Conservation (phyloP, 2,113 vertebrate genomes). For the Phyllostomus discolor region DNA sequence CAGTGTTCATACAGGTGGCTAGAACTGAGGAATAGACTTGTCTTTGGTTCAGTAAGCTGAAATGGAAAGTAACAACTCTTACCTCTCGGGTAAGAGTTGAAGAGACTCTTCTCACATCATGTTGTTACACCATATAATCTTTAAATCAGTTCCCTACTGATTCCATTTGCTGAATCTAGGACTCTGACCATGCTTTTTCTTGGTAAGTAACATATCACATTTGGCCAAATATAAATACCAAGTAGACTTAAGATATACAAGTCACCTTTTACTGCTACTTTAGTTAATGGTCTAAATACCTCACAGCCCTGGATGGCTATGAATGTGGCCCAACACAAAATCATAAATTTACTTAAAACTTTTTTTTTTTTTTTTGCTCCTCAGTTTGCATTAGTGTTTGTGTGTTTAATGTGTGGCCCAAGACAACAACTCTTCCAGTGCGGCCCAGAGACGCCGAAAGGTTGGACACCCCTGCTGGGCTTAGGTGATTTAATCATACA, state of each 20-base stretch:
- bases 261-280: neutral
- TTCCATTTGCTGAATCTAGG: neutral
- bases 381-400: too few relatives aligned
- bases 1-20: neutral
- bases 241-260: too few relatives aligned
- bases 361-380: too few relatives aligned
- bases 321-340: too few relatives aligned
- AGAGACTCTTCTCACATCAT: neutral
- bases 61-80: neutral
- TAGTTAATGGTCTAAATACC: neutral
- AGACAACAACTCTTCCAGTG: too few relatives aligned
- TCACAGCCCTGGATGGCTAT: too few relatives aligned
- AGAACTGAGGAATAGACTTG: neutral
- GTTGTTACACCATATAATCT: neutral
- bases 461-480: too few relatives aligned
- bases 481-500: neutral
- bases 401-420: too few relatives aligned
- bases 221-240: neutral
- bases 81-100: neutral
- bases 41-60: neutral
- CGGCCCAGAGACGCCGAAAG: too few relatives aligned
- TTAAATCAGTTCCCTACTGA: neutral
- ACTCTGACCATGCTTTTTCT: neutral
- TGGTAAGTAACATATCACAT: neutral
- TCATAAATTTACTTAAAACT: too few relatives aligned